Conservation (phyloP, 1,140 invertebrate genomes). For the Anagrus nilaparvatae region DNA sequence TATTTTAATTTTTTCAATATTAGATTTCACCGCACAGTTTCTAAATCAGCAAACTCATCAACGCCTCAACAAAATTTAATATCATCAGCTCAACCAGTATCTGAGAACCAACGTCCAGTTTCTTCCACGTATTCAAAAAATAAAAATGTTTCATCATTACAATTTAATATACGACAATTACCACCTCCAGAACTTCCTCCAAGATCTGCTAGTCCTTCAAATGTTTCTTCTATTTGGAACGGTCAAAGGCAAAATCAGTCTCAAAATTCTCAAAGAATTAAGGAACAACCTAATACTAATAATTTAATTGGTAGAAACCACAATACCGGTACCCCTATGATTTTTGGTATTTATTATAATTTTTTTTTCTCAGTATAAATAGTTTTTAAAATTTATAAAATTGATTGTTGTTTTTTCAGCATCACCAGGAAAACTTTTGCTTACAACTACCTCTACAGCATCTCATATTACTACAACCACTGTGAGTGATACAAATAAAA, state of each 20-base stretch:
- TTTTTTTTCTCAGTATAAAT: not conserved
- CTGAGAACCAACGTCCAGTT: constrained; percentile 26
- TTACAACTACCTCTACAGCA: constrained; percentile 11
- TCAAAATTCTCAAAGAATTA: constrained; percentile 30
- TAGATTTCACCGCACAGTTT: constrained; percentile 36
- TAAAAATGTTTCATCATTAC: constrained; percentile 26
- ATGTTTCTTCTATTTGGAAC: constrained; percentile 43
- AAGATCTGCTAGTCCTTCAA: constrained; percentile 45
- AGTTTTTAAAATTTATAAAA: not conserved
- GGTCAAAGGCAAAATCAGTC: constrained; percentile 32
- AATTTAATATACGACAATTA: constrained; percentile 28
- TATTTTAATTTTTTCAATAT: too few relatives aligned
- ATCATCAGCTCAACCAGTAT: constrained; percentile 22
- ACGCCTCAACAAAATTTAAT: constrained; percentile 19
- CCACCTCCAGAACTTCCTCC: constrained; percentile 58
- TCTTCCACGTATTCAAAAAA: constrained; percentile 30
- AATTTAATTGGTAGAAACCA: constrained; percentile 43
- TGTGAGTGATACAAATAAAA: constrained; percentile 14
- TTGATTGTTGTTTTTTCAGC: constrained; percentile 22
- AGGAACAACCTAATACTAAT: constrained; percentile 26
- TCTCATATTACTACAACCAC: constrained; percentile 16
- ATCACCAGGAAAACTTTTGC: constrained; percentile 35
- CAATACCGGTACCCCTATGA: constrained; percentile 41
- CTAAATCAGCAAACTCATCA: constrained; percentile 28
- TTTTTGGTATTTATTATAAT: constrained; percentile 23